Base-by-base conservation (phyloP, 2,888 invertebrate species). In the Synergus umbraculus region DNA sequence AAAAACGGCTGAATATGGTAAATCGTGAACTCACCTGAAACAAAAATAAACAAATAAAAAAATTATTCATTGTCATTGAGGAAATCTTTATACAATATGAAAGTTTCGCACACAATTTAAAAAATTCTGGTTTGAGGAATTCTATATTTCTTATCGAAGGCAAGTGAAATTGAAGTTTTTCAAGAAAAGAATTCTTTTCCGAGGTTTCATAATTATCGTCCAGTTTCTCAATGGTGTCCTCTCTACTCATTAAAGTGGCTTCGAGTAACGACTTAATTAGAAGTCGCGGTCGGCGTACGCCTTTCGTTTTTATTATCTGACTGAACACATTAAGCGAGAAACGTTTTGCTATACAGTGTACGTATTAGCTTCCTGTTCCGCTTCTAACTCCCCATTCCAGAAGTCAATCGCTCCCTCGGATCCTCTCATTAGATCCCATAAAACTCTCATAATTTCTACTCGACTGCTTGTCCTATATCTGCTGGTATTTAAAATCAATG, bases 231-330 rank as follows among this genome's bases (percentile, higher is more conserved):
- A 69, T 69, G 46, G 69, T 49, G 46, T 22, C 18, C n/a, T 54
- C n/a, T 54, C n/a, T 54, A 54, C 44, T 67, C 67, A 69, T 69
- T 69, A 49, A 69, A 69, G 29, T 29, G 44, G 46, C 49, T 49
- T 12, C 46, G 9, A 69, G 46, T 69, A 49, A 69, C 22, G 69
- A 49, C 46, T 69, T 69, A 69, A 69, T 69, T 69, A 69, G 49
- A 69, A 69, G 46, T 69, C 49, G 29, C 46, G 46, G 29, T 69
- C 49, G 22, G 29, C 46, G 46, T 49, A 44, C 44, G 67, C 44
- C 67, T 67, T 67, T 67, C 18, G 67, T 49, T 49, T 49, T 69
- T 69, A 69, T 69, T 69, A 69, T 69, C 69, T 69, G 15, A 49
- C 69, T 49, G 22, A 69, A 49, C 69, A 49, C 49, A 69, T 69